Evolutionary conservation across 2,113 vertebrate genomes (phyloP).

Genomic region (Xiphorhynchus elegans): DNA sequence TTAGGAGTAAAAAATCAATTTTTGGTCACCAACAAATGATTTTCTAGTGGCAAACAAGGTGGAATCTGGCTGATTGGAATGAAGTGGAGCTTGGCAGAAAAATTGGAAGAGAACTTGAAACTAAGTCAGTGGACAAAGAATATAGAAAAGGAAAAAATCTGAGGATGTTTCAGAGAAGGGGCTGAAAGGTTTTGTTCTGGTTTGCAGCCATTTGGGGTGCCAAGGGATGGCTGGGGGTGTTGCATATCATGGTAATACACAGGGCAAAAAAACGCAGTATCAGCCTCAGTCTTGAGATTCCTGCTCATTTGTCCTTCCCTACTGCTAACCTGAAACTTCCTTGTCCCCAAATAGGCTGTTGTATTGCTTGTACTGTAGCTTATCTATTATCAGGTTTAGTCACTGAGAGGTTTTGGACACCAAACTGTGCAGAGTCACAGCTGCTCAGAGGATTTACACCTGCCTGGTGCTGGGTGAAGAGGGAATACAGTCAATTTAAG

Average conservation of each 20-base stretch:
- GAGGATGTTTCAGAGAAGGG: not conserved
- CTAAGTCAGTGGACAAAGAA: not conserved
- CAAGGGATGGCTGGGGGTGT: not conserved
- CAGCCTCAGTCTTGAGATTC: not conserved
- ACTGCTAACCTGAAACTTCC: not conserved
- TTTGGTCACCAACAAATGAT: not conserved
- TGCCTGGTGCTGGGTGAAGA: not conserved
- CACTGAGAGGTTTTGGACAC: constrained; percentile 7
- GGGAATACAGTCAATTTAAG: constrained; percentile 11
- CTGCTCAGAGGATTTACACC: constrained; percentile 25
- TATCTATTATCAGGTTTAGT: not conserved
- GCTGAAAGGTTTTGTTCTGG: not conserved
- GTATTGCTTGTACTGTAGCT: not conserved
- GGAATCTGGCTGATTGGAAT: not conserved
- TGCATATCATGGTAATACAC: not conserved
- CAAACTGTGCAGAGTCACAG: constrained; percentile 8
- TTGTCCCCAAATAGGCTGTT: not conserved
- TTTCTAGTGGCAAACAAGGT: not conserved
- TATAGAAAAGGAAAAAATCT: not conserved
- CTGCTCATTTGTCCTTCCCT: not conserved
- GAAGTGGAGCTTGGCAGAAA: rapidly evolving
- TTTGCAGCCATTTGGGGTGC: not conserved
- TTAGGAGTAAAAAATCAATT: not conserved
- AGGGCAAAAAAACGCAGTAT: not conserved
- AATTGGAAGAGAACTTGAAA: not conserved